Conservation (phyloP, 2,113 vertebrate species). For the Burhinus bistriatus region DNA sequence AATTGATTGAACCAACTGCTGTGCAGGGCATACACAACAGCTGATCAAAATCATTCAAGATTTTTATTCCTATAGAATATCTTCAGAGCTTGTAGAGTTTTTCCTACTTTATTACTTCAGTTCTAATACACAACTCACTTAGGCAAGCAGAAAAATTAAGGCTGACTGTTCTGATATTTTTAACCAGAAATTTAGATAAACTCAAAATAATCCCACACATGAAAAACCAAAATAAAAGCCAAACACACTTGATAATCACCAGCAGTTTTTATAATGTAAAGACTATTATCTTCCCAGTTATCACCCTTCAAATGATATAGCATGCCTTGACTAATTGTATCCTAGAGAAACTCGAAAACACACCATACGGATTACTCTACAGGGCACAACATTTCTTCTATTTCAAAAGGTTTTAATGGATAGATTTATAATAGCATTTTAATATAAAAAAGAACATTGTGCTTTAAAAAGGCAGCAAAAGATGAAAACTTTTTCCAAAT, state of each 20-base stretch:
- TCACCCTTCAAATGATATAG: neutral
- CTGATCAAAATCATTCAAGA: conserved; percentile 75
- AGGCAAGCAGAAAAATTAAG: neutral
- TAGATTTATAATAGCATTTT: neutral
- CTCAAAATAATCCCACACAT: neutral
- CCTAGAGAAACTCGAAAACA: neutral
- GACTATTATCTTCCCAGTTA: neutral
- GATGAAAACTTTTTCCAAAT: neutral
- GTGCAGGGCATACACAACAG: conserved; percentile 70
- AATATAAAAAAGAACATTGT: neutral
- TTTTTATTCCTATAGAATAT: conserved; percentile 70
- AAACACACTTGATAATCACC: neutral
- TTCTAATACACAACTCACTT: neutral
- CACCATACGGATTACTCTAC: neutral
- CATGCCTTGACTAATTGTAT: neutral
- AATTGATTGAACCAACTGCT: conserved; percentile 79
- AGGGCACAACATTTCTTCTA: neutral
- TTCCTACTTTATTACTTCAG: conserved; percentile 25
- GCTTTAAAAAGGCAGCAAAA: neutral
- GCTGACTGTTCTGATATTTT: neutral
- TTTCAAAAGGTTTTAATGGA: neutral
- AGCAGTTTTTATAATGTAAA: neutral
- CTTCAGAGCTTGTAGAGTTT: conserved; percentile 46
- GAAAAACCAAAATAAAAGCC: neutral
- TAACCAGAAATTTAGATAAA: neutral